Evolutionary conservation across 1,140 invertebrate species (phyloP).

Genomic region (Drosophila jambulina): DNA sequence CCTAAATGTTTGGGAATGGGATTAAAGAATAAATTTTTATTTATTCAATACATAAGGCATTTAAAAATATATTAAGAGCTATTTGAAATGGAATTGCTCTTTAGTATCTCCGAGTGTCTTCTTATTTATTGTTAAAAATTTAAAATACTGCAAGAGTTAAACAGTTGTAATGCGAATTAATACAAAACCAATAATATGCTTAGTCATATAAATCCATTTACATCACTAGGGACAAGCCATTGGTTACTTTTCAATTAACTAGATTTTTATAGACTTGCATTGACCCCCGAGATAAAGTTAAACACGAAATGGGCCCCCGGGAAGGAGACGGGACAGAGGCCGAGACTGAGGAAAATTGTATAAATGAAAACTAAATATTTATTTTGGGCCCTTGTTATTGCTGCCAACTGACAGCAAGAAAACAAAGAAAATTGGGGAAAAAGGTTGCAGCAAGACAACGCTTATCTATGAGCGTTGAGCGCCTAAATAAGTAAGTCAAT

Average conservation of each 20-base stretch:
- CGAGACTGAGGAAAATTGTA: conserved; percentile 54
- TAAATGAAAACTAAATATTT: conserved; percentile 84
- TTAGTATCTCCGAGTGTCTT: too few species aligned
- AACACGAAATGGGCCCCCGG: conserved; percentile 49
- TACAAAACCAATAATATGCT: neutral
- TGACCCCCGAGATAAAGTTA: conserved; percentile 61
- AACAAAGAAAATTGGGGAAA: conserved; percentile 52
- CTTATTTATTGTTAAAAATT: neutral
- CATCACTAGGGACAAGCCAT: conserved; percentile 1
- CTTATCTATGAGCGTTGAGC: conserved; percentile 72
- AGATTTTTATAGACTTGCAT: conserved; percentile 42
- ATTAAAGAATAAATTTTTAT: neutral
- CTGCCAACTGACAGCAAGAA: conserved; percentile 56
- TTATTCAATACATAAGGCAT: neutral
- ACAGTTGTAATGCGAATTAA: neutral
- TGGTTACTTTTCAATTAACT: conserved; percentile 66
- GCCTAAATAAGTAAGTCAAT: conserved; percentile 83
- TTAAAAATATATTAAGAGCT: neutral
- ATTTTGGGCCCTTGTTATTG: conserved; percentile 70
- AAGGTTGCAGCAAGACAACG: conserved; percentile 44
- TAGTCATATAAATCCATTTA: neutral
- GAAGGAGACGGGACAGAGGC: conserved; percentile 12
- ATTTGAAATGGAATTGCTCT: too few species aligned
- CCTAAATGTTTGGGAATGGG: neutral
- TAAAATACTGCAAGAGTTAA: neutral